phyloP scores from a whole-genome alignment of 2,113 vertebrate genomes.

The Pogonocichla stellata region DNA sequence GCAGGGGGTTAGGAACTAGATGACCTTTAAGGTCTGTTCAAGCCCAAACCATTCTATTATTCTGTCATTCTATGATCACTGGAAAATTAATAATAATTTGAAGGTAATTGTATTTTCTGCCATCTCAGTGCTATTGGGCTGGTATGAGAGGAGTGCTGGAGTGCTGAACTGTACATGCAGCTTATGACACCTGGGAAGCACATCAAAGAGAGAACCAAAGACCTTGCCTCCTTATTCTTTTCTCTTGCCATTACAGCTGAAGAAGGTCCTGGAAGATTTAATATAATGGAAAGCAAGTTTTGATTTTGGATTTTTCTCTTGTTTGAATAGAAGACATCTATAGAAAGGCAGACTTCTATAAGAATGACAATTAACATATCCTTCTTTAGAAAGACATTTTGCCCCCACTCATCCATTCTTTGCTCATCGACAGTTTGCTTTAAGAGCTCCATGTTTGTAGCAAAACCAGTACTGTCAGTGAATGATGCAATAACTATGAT shows the following conservation, averaged over 20 bases:
- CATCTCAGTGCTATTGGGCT: neutral
- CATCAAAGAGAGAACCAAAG: neutral
- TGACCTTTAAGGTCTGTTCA: neutral
- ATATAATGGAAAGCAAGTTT: neutral
- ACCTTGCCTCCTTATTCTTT: neutral
- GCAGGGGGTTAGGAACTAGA: neutral
- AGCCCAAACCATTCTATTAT: neutral
- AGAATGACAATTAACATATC: neutral
- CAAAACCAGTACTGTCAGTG: neutral
- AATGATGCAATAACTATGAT: neutral
- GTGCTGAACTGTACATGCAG: neutral
- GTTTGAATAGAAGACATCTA: neutral
- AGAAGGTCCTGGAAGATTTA: neutral
- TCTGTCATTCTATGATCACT: neutral
- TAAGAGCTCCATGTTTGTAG: neutral
- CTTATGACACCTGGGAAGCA: neutral
- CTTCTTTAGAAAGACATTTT: neutral
- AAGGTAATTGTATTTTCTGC: neutral
- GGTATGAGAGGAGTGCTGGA: neutral
- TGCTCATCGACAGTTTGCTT: neutral
- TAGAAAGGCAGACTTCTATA: neutral
- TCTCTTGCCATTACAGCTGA: neutral
- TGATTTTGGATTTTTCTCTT: neutral
- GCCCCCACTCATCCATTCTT: neutral
- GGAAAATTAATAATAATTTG: neutral